These are phyloP conservation scores for Ornithoptera priamus DNA, from an alignment of 2,888 invertebrate genomes.

Conservation along the genomic window DNA sequence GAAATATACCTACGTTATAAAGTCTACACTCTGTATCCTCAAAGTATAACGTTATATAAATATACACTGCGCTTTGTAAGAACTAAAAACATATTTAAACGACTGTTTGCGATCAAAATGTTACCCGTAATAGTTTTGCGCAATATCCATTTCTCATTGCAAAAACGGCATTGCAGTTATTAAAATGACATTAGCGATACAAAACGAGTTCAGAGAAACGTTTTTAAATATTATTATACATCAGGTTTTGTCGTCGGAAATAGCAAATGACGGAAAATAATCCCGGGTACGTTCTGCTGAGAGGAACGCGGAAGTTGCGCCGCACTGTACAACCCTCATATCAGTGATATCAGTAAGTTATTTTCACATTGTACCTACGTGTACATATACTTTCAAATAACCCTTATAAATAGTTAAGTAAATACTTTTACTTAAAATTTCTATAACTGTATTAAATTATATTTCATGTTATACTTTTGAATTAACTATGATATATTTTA, in stretches of 20 bases:
- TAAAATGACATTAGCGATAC: slow-evolving; percentile 23
- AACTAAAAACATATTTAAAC: neutral
- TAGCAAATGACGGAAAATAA: slow-evolving; percentile 14
- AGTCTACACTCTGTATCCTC: too few species aligned
- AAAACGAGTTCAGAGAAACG: slow-evolving; percentile 10
- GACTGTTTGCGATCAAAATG: neutral
- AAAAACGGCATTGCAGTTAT: slow-evolving; percentile 20
- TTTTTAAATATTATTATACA: slow-evolving; percentile 8
- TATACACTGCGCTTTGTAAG: neutral
- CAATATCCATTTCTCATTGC: slow-evolving; percentile 8
- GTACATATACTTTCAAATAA: too few species aligned
- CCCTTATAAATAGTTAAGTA: too few species aligned
- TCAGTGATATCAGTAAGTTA: neutral
- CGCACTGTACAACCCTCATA: neutral
- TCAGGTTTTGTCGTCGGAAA: slow-evolving; percentile 7
- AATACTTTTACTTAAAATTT: too few species aligned
- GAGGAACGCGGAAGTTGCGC: slow-evolving; percentile 4
- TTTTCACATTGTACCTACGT: neutral
- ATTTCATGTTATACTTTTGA: too few species aligned
- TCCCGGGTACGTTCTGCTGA: neutral
- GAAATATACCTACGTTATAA: too few species aligned
- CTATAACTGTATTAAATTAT: too few species aligned
- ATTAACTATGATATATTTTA: too few species aligned
- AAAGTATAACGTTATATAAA: neutral
- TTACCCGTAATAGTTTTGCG: neutral